A percentile compares a stretch with the other conserved stretches of the same genome.
Conservation (phyloP, 2,888 invertebrate genomes). For the Dendrolimus pini region DNA sequence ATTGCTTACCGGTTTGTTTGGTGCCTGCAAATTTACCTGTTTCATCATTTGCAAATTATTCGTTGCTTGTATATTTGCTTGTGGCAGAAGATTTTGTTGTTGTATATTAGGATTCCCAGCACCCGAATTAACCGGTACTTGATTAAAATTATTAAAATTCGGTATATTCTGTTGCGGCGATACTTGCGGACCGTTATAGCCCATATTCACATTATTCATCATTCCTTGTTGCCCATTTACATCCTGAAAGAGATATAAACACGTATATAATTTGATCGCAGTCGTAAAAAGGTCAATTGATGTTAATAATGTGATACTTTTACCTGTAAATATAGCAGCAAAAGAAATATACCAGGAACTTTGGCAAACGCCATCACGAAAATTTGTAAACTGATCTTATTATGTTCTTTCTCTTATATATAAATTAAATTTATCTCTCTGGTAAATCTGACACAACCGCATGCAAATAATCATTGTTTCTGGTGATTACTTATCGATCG, state of each 20-base stretch:
- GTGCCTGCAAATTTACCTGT: constrained; percentile 14
- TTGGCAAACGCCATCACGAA: constrained; percentile 43
- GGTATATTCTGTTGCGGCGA: constrained; percentile 6
- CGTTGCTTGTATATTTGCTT: constrained; percentile 1
- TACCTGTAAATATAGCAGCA: constrained; percentile 34
- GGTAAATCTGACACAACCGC: constrained; percentile 29
- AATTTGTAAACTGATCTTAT: constrained; percentile 31
- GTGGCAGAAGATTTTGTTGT: constrained; percentile 5
- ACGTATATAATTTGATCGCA: constrained; percentile 3
- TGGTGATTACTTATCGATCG: constrained; percentile 27
- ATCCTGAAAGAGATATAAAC: constrained; percentile 19
- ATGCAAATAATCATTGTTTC: constrained; percentile 26
- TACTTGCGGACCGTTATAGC: constrained; percentile 14
- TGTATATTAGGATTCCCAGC: constrained; percentile 10
- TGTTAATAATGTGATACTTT: constrained; percentile 4
- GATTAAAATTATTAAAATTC: not conserved
- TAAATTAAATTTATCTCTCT: constrained; percentile 34
- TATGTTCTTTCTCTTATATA: constrained; percentile 34
- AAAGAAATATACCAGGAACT: constrained; percentile 28
- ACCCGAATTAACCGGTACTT: constrained; percentile 4
- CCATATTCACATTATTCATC: constrained; percentile 19
- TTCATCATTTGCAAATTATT: constrained; percentile 1
- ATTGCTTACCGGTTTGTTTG: constrained; percentile 15
- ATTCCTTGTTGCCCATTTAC: constrained; percentile 25
- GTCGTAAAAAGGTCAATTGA: constrained; percentile 1